Evolutionary conservation across 2,113 vertebrate genomes (phyloP).

Genomic region (Pogona vitticeps): DNA sequence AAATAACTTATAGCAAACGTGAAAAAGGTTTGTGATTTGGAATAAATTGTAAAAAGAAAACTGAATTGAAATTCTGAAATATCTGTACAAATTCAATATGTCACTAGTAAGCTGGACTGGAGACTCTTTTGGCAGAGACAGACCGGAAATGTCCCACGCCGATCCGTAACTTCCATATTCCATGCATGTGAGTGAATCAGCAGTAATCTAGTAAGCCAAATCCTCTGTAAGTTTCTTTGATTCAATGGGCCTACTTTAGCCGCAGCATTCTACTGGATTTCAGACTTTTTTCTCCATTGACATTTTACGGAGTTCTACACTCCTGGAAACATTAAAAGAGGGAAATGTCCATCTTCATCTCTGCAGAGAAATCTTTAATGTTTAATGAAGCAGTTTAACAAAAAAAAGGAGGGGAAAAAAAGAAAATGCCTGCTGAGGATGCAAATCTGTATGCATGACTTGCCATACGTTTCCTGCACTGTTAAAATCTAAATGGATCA

Average conservation of each 20-base stretch:
- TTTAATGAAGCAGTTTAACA: slow-evolving; percentile 68
- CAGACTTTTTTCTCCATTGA: slow-evolving; percentile 33
- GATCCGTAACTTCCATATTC: background rate
- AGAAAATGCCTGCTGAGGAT: slow-evolving; percentile 52
- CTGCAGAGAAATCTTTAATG: slow-evolving; percentile 61
- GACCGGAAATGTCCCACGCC: background rate
- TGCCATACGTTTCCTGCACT: slow-evolving; percentile 40
- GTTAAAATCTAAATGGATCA: slow-evolving; percentile 55
- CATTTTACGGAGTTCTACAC: slow-evolving; percentile 21
- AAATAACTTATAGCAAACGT: no score
- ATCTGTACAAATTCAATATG: no score
- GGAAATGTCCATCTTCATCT: slow-evolving; percentile 35
- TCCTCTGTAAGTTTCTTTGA: no score
- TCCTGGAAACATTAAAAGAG: slow-evolving; percentile 40
- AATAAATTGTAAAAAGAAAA: no score
- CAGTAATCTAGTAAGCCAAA: no score
- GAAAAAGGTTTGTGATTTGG: no score
- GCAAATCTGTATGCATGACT: slow-evolving; percentile 53
- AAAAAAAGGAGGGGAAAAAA: slow-evolving; percentile 20
- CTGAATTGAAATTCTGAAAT: no score
- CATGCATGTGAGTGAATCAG: slow-evolving; percentile 9
- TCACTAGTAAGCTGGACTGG: no score
- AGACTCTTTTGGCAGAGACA: no score
- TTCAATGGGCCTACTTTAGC: no score
- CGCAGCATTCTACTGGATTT: no score